These are phyloP conservation scores for Phoeniculus purpureus DNA, from an alignment of 2,797 vertebrate genomes.

Conservation along the genomic window DNA sequence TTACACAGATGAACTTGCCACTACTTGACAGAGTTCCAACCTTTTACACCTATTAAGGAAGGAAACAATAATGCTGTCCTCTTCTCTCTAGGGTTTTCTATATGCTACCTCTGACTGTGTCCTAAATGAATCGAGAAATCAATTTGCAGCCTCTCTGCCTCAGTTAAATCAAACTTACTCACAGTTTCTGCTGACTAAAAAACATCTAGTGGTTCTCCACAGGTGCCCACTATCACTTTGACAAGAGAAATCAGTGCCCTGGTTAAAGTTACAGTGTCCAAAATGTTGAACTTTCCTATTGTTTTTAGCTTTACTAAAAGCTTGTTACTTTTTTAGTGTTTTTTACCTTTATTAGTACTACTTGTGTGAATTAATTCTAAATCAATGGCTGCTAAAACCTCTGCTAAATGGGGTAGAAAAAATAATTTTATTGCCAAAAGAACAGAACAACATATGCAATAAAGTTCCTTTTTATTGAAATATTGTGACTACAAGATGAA, in stretches of 20 bases:
- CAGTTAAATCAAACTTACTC: conserved; percentile 60
- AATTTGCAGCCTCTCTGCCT: conserved; percentile 49
- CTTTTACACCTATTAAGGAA: conserved; percentile 44
- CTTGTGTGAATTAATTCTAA: neutral
- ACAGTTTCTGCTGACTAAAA: conserved; percentile 43
- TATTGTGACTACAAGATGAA: neutral
- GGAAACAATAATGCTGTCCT: conserved; percentile 40
- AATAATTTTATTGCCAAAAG: neutral
- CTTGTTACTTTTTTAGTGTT: neutral
- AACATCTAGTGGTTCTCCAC: neutral
- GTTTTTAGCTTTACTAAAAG: neutral
- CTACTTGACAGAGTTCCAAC: conserved; percentile 13
- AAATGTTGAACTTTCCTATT: neutral
- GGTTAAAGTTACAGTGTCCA: neutral
- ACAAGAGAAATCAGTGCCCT: neutral
- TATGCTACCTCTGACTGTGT: conserved; percentile 36
- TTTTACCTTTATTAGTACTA: neutral
- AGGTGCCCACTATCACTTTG: neutral
- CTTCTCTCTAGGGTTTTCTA: conserved; percentile 25
- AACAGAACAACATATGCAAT: neutral
- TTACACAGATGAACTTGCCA: conserved; percentile 13
- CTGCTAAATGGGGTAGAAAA: conserved; percentile 7
- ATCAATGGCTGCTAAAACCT: neutral
- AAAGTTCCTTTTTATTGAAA: neutral
- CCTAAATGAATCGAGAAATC: conserved; percentile 69